Conservation (phyloP, 1,140 invertebrate genomes). For the Apis florea region DNA sequence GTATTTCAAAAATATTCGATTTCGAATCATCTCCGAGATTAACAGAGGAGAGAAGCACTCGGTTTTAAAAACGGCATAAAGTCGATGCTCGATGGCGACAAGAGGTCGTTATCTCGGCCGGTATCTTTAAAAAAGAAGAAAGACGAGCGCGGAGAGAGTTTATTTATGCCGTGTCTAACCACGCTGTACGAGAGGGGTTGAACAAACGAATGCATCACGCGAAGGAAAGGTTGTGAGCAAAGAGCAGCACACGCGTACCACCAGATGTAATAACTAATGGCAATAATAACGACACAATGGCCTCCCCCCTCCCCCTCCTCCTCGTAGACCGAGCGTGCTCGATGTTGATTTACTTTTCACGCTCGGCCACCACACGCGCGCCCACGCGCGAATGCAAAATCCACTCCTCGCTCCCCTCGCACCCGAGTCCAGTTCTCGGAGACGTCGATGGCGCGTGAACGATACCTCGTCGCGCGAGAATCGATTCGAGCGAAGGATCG, state of each 20-base stretch:
- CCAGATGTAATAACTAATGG: constrained; percentile 30
- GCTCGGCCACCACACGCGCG: constrained; percentile 20
- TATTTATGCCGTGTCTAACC: too few species aligned
- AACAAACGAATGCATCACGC: constrained; percentile 5
- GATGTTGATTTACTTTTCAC: constrained; percentile 61
- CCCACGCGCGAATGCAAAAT: constrained; percentile 34
- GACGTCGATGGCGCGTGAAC: constrained; percentile 36
- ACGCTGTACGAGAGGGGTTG: neutral
- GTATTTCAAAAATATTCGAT: too few species aligned
- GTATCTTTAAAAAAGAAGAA: too few species aligned
- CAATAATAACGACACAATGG: constrained; percentile 24
- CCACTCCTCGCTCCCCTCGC: neutral
- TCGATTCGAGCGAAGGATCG: neutral
- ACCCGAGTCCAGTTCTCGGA: too few species aligned
- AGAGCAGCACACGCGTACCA: neutral
- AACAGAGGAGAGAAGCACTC: too few species aligned
- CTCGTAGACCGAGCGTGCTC: constrained; percentile 31
- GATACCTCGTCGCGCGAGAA: constrained; percentile 2
- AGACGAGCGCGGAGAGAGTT: too few species aligned
- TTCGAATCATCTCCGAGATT: too few species aligned
- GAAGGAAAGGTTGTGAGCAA: neutral
- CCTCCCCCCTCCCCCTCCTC: too few species aligned
- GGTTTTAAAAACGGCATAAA: too few species aligned
- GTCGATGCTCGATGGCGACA: too few species aligned
- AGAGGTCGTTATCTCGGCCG: too few species aligned